phyloP scores from a whole-genome alignment of 2,888 invertebrate genomes.

The Drosophila histrio region DNA sequence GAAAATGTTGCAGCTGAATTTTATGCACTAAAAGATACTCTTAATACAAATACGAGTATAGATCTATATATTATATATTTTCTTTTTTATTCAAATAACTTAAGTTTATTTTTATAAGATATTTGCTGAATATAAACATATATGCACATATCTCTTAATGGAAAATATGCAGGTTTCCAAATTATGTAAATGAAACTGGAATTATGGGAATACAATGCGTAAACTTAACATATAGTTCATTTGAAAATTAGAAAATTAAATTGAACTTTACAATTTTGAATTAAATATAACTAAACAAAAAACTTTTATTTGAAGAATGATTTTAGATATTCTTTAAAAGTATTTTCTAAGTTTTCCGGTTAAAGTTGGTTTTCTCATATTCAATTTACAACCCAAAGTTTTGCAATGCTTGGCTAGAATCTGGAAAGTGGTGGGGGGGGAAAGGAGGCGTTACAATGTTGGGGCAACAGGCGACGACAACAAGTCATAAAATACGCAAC shows the following conservation, averaged over 20 bases:
- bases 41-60: not conserved
- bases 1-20: not conserved
- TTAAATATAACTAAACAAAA: not conserved
- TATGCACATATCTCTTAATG: too few species aligned
- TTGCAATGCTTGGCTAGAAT: slow-evolving; percentile 5
- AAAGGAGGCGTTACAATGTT: slow-evolving; percentile 9
- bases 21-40: not conserved
- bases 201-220: too few species aligned
- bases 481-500: slow-evolving; percentile 70
- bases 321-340: not conserved
- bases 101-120: too few species aligned
- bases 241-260: too few species aligned
- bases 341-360: slow-evolving; percentile 5
- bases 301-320: not conserved
- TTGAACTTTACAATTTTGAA: not conserved
- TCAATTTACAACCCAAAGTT: slow-evolving; percentile 38
- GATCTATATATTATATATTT: too few species aligned
- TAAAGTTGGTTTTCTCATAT: slow-evolving; percentile 48
- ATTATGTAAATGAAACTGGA: not conserved
- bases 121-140: too few species aligned
- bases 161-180: too few species aligned
- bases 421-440: not conserved
- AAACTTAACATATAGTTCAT: too few species aligned
- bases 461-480: slow-evolving; percentile 40
- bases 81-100: not conserved